Evolutionary conservation across 1,140 invertebrate species (phyloP).

Genomic region (Meloidogyne floridensis): DNA sequence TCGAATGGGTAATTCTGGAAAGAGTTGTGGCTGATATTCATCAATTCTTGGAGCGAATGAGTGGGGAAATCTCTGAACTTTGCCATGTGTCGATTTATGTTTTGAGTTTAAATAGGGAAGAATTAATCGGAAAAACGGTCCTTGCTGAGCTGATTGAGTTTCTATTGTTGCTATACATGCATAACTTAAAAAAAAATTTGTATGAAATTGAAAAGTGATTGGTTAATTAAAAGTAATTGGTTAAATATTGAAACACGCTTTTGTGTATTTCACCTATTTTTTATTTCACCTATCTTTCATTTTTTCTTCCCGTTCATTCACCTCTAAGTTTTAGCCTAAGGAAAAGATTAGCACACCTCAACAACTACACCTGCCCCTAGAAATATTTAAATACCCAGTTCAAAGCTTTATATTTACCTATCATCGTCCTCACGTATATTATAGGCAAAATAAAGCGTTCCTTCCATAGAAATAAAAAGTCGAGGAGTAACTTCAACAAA

Average conservation of each 20-base stretch:
- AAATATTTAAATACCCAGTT: neutral
- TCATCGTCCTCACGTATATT: slow-evolving; percentile 47
- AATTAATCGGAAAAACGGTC: slow-evolving; percentile 51
- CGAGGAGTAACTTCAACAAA: slow-evolving; percentile 47
- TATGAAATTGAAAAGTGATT: neutral
- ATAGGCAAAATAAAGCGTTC: slow-evolving; percentile 54
- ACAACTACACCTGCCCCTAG: too few relatives aligned
- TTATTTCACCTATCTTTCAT: too few relatives aligned
- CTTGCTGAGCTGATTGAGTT: slow-evolving; percentile 46
- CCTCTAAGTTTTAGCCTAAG: too few relatives aligned
- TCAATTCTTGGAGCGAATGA: slow-evolving; percentile 50
- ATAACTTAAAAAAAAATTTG: slow-evolving; percentile 38
- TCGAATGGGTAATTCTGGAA: slow-evolving; percentile 51
- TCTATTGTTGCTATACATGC: slow-evolving; percentile 48
- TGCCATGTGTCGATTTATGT: neutral
- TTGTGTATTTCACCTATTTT: too few relatives aligned
- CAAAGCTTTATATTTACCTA: slow-evolving; percentile 32
- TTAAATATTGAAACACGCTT: too few relatives aligned
- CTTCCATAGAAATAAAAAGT: slow-evolving; percentile 50
- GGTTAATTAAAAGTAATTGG: too few relatives aligned
- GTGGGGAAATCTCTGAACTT: slow-evolving; percentile 24
- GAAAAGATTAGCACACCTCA: too few relatives aligned
- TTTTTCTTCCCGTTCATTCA: neutral
- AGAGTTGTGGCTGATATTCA: slow-evolving; percentile 52
- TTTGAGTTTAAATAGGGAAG: slow-evolving; percentile 36